These are phyloP conservation scores for Penelope pileata DNA, from an alignment of 2,113 vertebrate genomes.

Conservation along the genomic window DNA sequence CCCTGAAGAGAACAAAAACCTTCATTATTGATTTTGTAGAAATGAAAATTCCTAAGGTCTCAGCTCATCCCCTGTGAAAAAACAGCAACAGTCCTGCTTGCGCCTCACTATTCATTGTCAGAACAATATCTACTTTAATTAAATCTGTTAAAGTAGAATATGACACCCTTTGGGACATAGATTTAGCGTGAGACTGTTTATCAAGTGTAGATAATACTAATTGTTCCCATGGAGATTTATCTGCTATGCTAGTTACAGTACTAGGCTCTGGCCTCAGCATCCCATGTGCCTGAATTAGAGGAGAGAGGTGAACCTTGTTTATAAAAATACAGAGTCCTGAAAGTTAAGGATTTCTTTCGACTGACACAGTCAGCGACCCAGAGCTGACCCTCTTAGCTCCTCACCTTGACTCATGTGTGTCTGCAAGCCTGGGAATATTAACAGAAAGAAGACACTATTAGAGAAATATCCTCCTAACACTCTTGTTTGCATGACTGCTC, in stretches of 20 bases:
- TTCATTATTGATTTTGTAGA: slow-evolving; percentile 60
- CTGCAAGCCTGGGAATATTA: slow-evolving; percentile 15
- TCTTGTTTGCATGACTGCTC: slow-evolving; percentile 23
- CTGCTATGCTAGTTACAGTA: slow-evolving; percentile 58
- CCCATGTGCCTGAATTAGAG: slow-evolving; percentile 39
- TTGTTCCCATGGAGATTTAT: slow-evolving; percentile 77
- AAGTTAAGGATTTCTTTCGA: slow-evolving; percentile 26
- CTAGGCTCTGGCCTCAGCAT: slow-evolving; percentile 53
- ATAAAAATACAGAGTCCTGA: slow-evolving; percentile 28
- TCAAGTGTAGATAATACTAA: slow-evolving; percentile 77
- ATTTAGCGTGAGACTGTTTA: slow-evolving; percentile 76
- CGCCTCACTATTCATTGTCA: slow-evolving; percentile 35
- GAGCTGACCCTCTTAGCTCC: not conserved
- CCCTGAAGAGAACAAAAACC: slow-evolving; percentile 46
- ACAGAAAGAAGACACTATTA: not conserved
- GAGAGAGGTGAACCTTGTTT: slow-evolving; percentile 55
- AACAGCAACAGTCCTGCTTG: slow-evolving; percentile 8
- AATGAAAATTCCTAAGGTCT: slow-evolving; percentile 58
- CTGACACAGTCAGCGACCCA: not conserved
- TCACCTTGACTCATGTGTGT: not conserved
- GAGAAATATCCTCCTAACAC: slow-evolving; percentile 22
- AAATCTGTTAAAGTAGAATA: slow-evolving; percentile 74
- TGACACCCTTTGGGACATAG: slow-evolving; percentile 73
- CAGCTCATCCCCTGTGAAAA: slow-evolving; percentile 31
- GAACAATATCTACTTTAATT: slow-evolving; percentile 72